A percentile compares a stretch with the other conserved stretches of the same genome.
These are phyloP conservation scores for Hycleus cichorii DNA, from an alignment of 1,140 invertebrate species.

Conservation along the genomic window DNA sequence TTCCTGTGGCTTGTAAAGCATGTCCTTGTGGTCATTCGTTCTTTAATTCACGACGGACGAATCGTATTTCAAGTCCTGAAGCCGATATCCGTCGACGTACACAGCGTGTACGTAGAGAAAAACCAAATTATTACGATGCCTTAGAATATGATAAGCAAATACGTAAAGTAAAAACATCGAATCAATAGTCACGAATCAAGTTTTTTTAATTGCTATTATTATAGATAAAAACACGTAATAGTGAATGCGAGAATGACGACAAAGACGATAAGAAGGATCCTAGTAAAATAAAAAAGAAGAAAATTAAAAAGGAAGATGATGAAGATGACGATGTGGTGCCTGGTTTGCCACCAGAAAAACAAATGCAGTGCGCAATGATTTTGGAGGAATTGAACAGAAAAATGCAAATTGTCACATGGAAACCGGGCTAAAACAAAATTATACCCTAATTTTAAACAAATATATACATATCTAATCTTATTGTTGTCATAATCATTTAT, in stretches of 20 bases:
- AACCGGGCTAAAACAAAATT: constrained; percentile 40
- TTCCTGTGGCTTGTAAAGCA: constrained; percentile 71
- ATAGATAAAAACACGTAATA: constrained; percentile 42
- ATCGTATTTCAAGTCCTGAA: constrained; percentile 36
- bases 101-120: constrained; percentile 65
- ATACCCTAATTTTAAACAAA: background rate
- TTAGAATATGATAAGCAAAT: constrained; percentile 67
- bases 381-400: constrained; percentile 67
- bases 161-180: constrained; percentile 43
- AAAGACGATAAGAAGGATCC: constrained; percentile 45
- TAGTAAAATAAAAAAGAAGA: constrained; percentile 45
- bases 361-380: constrained; percentile 53
- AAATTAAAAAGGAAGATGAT: constrained; percentile 51
- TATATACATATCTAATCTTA: too few species aligned
- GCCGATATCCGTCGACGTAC: constrained; percentile 55
- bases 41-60: constrained; percentile 59
- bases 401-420: constrained; percentile 60
- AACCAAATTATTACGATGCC: constrained; percentile 77
- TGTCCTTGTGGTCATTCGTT: constrained; percentile 74
- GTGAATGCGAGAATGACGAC: constrained; percentile 44
- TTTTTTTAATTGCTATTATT: constrained; percentile 9
- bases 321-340: constrained; percentile 49
- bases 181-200: too few species aligned
- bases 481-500: too few species aligned
- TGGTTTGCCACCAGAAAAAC: constrained; percentile 48